These are phyloP conservation scores for Anabacerthia variegaticeps DNA, from an alignment of 2,797 vertebrate genomes.

Conservation along the genomic window DNA sequence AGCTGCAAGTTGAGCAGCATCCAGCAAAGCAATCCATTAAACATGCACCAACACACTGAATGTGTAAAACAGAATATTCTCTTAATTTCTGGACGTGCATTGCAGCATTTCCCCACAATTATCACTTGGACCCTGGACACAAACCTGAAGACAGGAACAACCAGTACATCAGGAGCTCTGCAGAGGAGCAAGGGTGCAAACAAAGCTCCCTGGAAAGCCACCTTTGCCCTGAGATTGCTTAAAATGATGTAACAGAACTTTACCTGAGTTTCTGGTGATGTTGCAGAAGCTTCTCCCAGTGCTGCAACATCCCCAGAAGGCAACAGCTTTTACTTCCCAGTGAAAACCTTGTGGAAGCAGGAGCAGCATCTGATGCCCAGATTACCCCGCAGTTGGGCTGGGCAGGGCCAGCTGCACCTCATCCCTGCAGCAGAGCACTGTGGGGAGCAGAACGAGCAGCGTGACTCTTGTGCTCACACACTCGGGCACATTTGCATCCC, in stretches of 20 bases:
- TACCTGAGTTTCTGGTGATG: background rate
- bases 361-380: background rate
- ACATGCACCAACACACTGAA: background rate
- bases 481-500: background rate
- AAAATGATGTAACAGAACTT: background rate
- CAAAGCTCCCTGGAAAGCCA: background rate
- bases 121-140: background rate
- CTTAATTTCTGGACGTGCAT: background rate
- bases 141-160: background rate
- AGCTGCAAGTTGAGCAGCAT: background rate
- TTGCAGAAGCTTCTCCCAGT: background rate
- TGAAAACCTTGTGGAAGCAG: background rate
- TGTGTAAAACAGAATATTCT: background rate
- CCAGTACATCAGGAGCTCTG: background rate
- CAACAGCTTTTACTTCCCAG: background rate
- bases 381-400: fast-evolving
- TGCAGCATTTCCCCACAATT: background rate
- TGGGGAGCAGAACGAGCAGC: background rate
- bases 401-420: background rate
- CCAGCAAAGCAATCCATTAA: background rate
- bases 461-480: background rate
- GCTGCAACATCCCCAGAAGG: background rate
- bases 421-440: background rate
- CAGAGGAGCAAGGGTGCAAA: background rate
- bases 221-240: background rate